Conservation (phyloP, 30 jellyfish, hydroid and myxozoan species). For the Chironex yamaguchii region DNA sequence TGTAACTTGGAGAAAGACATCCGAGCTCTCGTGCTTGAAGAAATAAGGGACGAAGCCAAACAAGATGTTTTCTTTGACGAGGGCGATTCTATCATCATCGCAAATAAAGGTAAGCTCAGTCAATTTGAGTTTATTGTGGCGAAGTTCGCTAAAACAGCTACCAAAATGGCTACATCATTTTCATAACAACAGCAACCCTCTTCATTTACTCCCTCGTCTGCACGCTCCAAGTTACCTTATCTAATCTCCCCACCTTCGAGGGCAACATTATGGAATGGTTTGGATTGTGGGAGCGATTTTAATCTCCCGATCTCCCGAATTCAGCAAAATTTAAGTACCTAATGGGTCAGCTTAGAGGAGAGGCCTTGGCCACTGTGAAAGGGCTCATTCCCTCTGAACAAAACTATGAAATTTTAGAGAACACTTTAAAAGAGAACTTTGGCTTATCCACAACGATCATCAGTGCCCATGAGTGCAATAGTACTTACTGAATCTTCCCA, state of each 20-base stretch:
- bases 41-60: no score
- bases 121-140: no score
- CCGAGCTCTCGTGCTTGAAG: no score
- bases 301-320: constrained; percentile 51
- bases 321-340: constrained; percentile 28
- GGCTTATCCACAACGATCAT: constrained; percentile 30
- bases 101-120: no score
- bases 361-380: constrained; percentile 26
- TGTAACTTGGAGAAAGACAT: no score
- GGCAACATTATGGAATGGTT: constrained; percentile 47
- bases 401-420: constrained; percentile 17
- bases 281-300: constrained; percentile 63
- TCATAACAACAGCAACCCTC: no score
- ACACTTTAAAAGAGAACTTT: constrained; percentile 27
- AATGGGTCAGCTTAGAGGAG: constrained; percentile 46
- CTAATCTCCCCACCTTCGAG: constrained; percentile 34
- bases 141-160: no score
- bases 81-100: no score
- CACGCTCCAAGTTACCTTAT: constrained; percentile 32
- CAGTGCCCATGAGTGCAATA: constrained; percentile 30
- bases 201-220: not conserved
- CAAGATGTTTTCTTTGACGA: no score
- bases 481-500: constrained; percentile 11
- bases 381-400: constrained; percentile 52
- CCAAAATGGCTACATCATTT: no score